Evolutionary conservation across 1,140 invertebrate species (phyloP).

Genomic region (Leptopilina boulardi): DNA sequence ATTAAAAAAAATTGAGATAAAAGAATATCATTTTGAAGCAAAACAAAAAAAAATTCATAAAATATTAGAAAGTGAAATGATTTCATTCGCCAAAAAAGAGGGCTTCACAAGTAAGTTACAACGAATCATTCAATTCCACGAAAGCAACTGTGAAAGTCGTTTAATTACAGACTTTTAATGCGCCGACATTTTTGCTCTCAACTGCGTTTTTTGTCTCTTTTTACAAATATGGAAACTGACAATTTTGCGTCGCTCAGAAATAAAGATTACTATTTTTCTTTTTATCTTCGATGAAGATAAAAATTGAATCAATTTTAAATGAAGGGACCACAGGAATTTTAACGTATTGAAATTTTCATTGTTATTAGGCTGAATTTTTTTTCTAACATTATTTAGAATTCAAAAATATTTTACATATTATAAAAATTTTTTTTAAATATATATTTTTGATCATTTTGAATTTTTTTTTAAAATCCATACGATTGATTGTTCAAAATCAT

Average conservation of each 20-base stretch:
- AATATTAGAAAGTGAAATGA: conserved; percentile 20
- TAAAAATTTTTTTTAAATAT: no score
- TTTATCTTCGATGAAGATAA: neutral
- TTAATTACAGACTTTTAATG: conserved; percentile 52
- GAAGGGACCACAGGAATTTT: no score
- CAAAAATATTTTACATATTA: no score
- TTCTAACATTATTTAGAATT: no score
- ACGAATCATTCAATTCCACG: conserved; percentile 4
- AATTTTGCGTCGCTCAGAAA: conserved; percentile 37
- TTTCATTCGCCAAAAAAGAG: neutral
- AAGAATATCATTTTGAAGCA: neutral
- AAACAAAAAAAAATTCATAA: neutral
- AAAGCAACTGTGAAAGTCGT: conserved; percentile 47
- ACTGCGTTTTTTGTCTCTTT: conserved; percentile 42
- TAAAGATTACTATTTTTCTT: neutral
- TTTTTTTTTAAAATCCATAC: no score
- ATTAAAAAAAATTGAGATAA: neutral
- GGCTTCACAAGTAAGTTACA: neutral
- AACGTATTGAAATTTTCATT: no score
- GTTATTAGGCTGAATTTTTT: no score
- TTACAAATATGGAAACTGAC: conserved; percentile 18
- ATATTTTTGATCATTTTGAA: no score
- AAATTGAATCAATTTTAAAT: no score
- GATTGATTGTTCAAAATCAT: no score
- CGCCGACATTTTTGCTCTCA: conserved; percentile 49